phyloP scores from a whole-genome alignment of 2,888 invertebrate genomes.

The Zaprionus obscuricornis region DNA sequence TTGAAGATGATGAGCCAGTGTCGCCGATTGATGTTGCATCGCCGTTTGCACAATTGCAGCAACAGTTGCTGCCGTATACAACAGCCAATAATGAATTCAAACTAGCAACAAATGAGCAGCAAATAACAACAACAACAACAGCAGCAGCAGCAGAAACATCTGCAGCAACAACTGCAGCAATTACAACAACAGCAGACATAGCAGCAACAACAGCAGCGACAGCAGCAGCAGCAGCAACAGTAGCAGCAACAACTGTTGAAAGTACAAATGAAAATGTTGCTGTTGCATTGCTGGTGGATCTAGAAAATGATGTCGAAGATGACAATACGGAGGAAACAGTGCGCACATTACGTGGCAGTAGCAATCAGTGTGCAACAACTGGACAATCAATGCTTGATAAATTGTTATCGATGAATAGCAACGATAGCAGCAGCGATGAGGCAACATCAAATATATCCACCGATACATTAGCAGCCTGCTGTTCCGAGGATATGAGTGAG shows the following conservation, averaged over 20 bases:
- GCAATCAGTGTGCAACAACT: conserved; percentile 49
- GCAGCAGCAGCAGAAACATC: background rate
- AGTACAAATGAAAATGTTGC: background rate
- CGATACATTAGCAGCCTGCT: conserved; percentile 78
- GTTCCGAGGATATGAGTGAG: conserved; percentile 80
- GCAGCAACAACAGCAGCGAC: background rate
- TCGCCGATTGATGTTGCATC: conserved; percentile 51
- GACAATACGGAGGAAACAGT: conserved; percentile 81
- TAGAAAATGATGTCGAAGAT: conserved; percentile 80
- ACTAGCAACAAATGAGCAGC: conserved; percentile 4
- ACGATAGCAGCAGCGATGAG: conserved; percentile 81
- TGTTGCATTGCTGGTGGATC: conserved; percentile 45
- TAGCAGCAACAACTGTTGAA: too few species aligned
- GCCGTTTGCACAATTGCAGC: conserved; percentile 8
- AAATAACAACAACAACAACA: background rate
- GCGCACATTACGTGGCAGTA: conserved; percentile 64
- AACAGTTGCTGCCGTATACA: background rate
- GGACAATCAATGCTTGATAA: conserved; percentile 82
- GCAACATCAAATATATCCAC: conserved; percentile 80
- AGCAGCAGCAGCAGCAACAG: background rate
- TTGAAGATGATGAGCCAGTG: conserved; percentile 72
- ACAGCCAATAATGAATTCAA: background rate
- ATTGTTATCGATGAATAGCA: conserved; percentile 81
- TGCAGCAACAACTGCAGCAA: conserved; percentile 23
- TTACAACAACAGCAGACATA: conserved; percentile 12